Conservation (phyloP, 2,797 vertebrate species). For the Enteromius argenteus region DNA sequence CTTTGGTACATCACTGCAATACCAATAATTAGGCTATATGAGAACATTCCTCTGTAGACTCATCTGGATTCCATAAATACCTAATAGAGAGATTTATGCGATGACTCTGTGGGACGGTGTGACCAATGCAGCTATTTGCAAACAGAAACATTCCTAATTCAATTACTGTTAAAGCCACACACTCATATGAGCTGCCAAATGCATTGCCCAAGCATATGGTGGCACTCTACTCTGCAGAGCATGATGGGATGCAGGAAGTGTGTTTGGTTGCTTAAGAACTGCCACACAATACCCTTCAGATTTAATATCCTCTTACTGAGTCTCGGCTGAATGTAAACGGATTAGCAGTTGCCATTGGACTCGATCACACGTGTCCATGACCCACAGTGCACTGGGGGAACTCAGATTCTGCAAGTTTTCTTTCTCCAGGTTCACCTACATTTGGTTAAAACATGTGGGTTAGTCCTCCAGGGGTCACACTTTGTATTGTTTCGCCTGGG, state of each 20-base stretch:
- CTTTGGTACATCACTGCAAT: background rate
- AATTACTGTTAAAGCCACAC: conserved; percentile 23
- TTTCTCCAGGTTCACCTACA: conserved; percentile 30
- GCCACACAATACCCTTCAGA: conserved; percentile 34
- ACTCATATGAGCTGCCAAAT: conserved; percentile 4
- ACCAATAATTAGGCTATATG: background rate
- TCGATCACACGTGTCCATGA: conserved; percentile 6
- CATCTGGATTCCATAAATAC: conserved; percentile 24
- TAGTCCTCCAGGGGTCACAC: conserved; percentile 10
- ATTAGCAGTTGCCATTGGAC: conserved; percentile 41
- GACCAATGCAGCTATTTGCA: conserved; percentile 26
- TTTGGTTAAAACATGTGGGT: conserved; percentile 8
- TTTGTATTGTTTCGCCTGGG: conserved; percentile 55
- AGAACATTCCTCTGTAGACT: background rate
- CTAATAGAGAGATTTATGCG: conserved; percentile 22
- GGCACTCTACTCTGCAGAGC: conserved; percentile 5
- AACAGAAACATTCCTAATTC: conserved; percentile 41
- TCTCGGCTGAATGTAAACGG: conserved; percentile 40
- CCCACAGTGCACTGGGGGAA: background rate
- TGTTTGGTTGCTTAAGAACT: conserved; percentile 23
- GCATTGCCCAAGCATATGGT: background rate
- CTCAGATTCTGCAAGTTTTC: background rate
- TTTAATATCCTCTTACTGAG: conserved; percentile 45
- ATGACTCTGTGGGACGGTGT: background rate
- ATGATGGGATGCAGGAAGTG: conserved; percentile 47